Base-by-base conservation (phyloP, 2,797 vertebrate species). In the Gymnodraco acuticeps region DNA sequence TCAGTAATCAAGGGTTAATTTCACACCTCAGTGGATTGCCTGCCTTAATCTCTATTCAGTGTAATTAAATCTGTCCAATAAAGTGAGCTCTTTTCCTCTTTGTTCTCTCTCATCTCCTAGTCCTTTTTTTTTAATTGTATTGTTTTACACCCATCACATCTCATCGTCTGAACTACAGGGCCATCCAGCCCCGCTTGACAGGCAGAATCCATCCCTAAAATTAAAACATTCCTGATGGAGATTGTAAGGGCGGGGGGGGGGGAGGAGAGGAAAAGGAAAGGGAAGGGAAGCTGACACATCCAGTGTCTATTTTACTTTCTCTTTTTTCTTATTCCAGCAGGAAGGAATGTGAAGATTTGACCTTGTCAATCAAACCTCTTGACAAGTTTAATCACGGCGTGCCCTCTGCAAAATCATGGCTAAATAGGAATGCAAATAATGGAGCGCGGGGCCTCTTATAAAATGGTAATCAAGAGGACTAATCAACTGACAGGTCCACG, bases 381-480 rank as follows among this genome's bases (percentile, higher is more conserved):
- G 98, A 99, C 98, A 99, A 96, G 98, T 99, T 99, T 99, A 99
- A 99, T 99, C 97, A 99, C 95, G 95, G 95, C 73, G 95, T 96
- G 97, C 96, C 97, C 97, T 96, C 96, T 93, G 96, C 96, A 96
- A 94, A 98, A 98, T 99, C 96, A 96, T 92, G 91, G 96, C 97
- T 99, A 98, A 99, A 99, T 99, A 97, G 97, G 97, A 99, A 99
- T 99, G 97, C 97, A 99, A 99, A 99, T 99, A 98, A 97, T 96
- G 95, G 96, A 98, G 97, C 95, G 92, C 89, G 95, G 95, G 95
- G 96, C 96, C 96, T 98, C 97, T 98, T 98, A 98, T 97, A 98
- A 27, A 98, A 99, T 99, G 97, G 96, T 99, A 98, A 99, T 99
- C 97, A 99, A 97, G 97, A 95, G 95, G 95, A 96, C 96, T 98